These are phyloP conservation scores for Hetaerina titia DNA, from an alignment of 2,888 invertebrate species.

Conservation along the genomic window DNA sequence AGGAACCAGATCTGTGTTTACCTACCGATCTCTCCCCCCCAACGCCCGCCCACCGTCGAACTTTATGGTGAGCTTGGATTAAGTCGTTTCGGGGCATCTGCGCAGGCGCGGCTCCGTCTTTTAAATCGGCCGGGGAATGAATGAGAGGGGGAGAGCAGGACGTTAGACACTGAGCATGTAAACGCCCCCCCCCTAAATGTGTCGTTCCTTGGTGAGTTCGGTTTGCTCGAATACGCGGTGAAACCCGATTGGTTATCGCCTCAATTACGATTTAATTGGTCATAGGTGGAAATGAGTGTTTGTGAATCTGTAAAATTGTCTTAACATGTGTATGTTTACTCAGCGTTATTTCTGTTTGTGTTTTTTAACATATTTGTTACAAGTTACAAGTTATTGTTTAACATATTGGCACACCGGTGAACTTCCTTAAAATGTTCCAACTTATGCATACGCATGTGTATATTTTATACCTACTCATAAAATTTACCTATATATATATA, in stretches of 20 bases:
- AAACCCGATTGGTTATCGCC: not conserved
- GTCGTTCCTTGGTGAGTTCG: not conserved
- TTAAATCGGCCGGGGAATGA: not conserved
- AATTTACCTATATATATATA: no score
- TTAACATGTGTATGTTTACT: no score
- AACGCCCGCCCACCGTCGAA: not conserved
- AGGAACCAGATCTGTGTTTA: slow-evolving; percentile 11
- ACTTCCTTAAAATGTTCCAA: no score
- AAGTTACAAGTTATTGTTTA: no score
- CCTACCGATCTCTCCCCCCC: not conserved
- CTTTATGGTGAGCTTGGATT: slow-evolving; percentile 17
- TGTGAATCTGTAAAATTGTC: no score
- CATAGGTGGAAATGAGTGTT: no score
- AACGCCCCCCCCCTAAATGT: not conserved
- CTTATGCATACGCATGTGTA: no score
- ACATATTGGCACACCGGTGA: no score
- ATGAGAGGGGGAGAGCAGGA: no score
- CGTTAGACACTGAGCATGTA: not conserved
- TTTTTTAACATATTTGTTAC: no score
- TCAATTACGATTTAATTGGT: not conserved
- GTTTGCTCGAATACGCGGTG: not conserved
- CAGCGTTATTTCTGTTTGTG: no score
- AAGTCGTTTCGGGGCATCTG: not conserved
- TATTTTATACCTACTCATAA: no score
- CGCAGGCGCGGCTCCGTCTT: not conserved